Conservation (phyloP, 2,797 vertebrate species). For the Megaceryle alcyon region DNA sequence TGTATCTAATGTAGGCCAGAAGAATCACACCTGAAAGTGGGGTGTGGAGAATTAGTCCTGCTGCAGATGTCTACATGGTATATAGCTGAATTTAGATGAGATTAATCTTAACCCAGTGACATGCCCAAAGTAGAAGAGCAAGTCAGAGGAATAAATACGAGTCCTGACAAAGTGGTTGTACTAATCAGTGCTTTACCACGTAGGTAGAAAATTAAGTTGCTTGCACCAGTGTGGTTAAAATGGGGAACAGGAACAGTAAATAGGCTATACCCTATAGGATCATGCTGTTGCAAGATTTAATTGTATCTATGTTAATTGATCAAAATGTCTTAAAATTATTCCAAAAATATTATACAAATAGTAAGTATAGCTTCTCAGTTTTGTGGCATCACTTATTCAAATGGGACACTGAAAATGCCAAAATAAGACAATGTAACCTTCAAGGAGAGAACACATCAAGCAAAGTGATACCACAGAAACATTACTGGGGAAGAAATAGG, state of each 20-base stretch:
- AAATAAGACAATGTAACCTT: not conserved
- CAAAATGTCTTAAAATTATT: not conserved
- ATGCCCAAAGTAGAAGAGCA: not conserved
- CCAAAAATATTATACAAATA: not conserved
- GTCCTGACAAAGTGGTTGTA: not conserved
- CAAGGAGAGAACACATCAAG: not conserved
- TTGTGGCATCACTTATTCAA: not conserved
- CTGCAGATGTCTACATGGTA: not conserved
- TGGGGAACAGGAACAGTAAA: not conserved
- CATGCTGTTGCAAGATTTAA: not conserved
- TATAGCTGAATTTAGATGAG: not conserved
- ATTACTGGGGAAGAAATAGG: constrained; percentile 7
- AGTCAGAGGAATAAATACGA: not conserved
- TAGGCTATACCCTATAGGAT: not conserved
- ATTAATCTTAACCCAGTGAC: not conserved
- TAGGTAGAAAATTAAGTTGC: not conserved
- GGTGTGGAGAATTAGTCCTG: not conserved
- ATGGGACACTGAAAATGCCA: not conserved
- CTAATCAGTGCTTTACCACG: not conserved
- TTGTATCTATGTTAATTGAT: not conserved
- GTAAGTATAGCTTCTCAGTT: not conserved
- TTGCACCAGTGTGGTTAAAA: not conserved
- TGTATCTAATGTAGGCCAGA: not conserved
- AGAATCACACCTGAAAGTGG: not conserved
- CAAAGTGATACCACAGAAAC: not conserved